Conservation (phyloP, 2,797 vertebrate genomes). For the Anas acuta region DNA sequence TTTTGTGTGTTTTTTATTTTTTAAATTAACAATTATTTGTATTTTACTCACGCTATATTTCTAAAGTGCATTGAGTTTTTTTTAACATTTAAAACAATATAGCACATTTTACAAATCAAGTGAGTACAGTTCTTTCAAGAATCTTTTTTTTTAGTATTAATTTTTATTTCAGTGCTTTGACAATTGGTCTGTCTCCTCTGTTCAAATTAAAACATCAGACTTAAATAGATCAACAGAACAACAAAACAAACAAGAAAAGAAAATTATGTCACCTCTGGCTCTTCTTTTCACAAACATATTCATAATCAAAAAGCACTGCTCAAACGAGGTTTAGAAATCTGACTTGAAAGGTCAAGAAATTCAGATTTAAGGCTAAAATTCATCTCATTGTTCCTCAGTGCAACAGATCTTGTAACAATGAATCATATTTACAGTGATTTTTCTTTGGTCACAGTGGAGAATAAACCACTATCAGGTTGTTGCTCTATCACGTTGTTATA, state of each 20-base stretch:
- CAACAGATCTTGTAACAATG: background rate
- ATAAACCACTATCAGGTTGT: background rate
- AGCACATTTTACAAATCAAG: background rate
- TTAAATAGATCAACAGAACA: background rate
- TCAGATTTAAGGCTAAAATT: constrained; percentile 59
- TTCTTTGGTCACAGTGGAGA: background rate
- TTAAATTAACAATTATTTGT: background rate
- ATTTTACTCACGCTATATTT: background rate
- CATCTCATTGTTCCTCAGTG: background rate
- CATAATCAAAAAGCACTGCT: background rate
- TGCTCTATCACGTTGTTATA: background rate
- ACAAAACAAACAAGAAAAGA: fast-evolving
- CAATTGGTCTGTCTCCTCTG: background rate
- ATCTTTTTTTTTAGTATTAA: constrained; percentile 8
- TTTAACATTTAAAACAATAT: background rate
- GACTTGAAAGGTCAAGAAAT: constrained; percentile 56
- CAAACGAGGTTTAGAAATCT: constrained; percentile 11
- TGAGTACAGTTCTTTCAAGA: background rate
- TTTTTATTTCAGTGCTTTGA: constrained; percentile 20
- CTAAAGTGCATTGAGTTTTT: background rate
- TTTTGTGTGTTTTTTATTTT: constrained; percentile 13
- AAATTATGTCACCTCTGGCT: background rate
- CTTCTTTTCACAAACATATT: background rate
- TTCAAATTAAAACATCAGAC: background rate
- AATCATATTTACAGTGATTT: background rate